A percentile compares a stretch with the other conserved stretches of the same genome.
phyloP scores from a whole-genome alignment of 2,888 invertebrate genomes.

The Polymixis lichenea region DNA sequence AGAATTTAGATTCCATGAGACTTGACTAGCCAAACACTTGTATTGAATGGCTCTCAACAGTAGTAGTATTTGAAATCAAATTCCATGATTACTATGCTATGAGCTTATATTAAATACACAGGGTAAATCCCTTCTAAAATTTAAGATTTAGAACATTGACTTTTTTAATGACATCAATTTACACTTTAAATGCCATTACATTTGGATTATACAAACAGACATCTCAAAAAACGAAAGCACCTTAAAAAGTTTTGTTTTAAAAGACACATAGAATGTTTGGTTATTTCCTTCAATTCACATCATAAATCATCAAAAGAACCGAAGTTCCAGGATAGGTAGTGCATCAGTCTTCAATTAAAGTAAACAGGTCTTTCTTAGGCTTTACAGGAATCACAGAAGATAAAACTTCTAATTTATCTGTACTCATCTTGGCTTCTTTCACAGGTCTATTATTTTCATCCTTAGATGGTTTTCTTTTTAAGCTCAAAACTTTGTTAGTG shows the following conservation, averaged over 20 bases:
- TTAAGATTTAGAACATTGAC: slow-evolving; percentile 19
- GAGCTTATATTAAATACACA: slow-evolving; percentile 32
- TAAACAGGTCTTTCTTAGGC: slow-evolving; percentile 74
- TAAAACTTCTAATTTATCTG: slow-evolving; percentile 64
- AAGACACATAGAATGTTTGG: slow-evolving; percentile 20
- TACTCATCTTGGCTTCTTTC: slow-evolving; percentile 78
- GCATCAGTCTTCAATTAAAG: slow-evolving; percentile 80
- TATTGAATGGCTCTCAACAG: slow-evolving; percentile 15
- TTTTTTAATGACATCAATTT: slow-evolving; percentile 28
- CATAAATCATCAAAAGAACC: slow-evolving; percentile 32
- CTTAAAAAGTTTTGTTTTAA: slow-evolving; percentile 4
- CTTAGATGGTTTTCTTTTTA: slow-evolving; percentile 84
- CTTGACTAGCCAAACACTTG: neutral
- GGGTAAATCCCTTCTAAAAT: slow-evolving; percentile 19
- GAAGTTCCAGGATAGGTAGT: slow-evolving; percentile 36
- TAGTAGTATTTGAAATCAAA: slow-evolving; percentile 20
- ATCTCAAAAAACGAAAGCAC: slow-evolving; percentile 40
- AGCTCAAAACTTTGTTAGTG: slow-evolving; percentile 81
- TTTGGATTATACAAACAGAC: slow-evolving; percentile 30
- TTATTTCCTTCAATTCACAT: slow-evolving; percentile 13
- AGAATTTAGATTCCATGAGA: slow-evolving; percentile 8
- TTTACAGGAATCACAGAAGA: slow-evolving; percentile 69
- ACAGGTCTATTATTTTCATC: slow-evolving; percentile 80
- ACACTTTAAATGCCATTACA: slow-evolving; percentile 15
- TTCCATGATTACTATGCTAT: slow-evolving; percentile 24